A percentile compares a stretch with the other conserved stretches of the same genome.
Conservation (phyloP, 2,113 vertebrate species). For the Elephantulus edwardii region DNA sequence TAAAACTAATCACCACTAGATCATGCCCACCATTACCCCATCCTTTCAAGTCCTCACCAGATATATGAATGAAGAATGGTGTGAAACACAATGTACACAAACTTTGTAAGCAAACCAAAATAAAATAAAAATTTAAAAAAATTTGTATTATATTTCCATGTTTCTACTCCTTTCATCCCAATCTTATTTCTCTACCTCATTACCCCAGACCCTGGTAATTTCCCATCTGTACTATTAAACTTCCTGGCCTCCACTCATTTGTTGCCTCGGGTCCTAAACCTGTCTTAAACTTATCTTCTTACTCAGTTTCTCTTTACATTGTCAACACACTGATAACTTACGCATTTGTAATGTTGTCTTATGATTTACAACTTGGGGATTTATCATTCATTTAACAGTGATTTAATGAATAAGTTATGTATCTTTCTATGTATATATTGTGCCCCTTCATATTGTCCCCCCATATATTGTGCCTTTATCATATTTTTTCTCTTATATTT, state of each 20-base stretch:
- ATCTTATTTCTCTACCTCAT: rapidly evolving
- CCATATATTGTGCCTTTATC: not conserved
- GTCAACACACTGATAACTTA: not conserved
- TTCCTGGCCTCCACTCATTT: not conserved
- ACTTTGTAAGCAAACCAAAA: too few relatives aligned
- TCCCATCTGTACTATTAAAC: rapidly evolving
- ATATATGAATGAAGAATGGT: too few relatives aligned
- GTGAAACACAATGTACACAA: too few relatives aligned
- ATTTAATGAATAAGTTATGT: not conserved
- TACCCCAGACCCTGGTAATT: not conserved
- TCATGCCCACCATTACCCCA: too few relatives aligned
- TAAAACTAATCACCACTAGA: too few relatives aligned
- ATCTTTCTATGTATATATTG: conserved; percentile 17
- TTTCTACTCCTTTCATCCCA: not conserved
- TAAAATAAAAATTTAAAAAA: too few relatives aligned
- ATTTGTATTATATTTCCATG: not conserved
- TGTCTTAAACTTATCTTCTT: not conserved
- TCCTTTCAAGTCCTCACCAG: too few relatives aligned
- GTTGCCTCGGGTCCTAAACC: not conserved
- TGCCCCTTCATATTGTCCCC: not conserved
- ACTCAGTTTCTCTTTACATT: not conserved
- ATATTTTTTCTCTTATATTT: not conserved
- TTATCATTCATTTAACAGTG: not conserved
- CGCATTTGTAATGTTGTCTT: not conserved
- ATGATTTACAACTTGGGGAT: not conserved